Evolutionary conservation across 2,888 invertebrate species (phyloP).

Genomic region (Toxonevra muliebris): DNA sequence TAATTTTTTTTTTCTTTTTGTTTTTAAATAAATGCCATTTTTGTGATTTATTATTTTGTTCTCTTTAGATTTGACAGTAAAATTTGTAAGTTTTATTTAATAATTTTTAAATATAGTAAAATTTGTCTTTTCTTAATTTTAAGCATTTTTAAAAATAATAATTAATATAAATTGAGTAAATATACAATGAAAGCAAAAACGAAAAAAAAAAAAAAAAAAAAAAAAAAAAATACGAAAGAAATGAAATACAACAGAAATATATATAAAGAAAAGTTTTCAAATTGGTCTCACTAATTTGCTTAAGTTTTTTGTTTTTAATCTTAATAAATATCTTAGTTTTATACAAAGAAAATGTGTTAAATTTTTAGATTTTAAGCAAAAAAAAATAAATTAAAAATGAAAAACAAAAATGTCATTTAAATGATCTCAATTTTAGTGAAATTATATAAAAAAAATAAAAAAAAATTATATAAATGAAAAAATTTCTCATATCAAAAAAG

Average conservation of each 20-base stretch:
- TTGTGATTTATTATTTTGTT: constrained; percentile 4
- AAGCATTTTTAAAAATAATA: too few species aligned
- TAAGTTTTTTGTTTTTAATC: constrained; percentile 39
- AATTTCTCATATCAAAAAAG: not conserved
- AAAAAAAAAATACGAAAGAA: constrained; percentile 2
- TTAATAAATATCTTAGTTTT: constrained; percentile 32
- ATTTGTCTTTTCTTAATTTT: too few species aligned
- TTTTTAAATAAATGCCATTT: not conserved
- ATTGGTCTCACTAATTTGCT: constrained; percentile 60
- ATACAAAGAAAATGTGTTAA: constrained; percentile 36
- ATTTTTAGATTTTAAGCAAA: constrained; percentile 13
- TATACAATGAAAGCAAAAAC: constrained; percentile 27
- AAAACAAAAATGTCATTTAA: constrained; percentile 20
- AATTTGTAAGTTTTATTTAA: not conserved
- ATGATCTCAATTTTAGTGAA: constrained; percentile 30
- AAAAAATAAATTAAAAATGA: constrained; percentile 20
- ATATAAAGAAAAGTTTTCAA: constrained; percentile 55
- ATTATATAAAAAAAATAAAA: not conserved
- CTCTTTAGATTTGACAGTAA: not conserved
- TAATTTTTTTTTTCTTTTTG: too few species aligned
- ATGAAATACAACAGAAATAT: not conserved
- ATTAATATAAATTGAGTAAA: constrained; percentile 37
- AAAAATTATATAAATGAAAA: not conserved
- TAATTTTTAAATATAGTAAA: too few species aligned
- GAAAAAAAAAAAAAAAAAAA: constrained; percentile 10